Conservation (phyloP, 2,797 vertebrate genomes). For the Acridotheres tristis region DNA sequence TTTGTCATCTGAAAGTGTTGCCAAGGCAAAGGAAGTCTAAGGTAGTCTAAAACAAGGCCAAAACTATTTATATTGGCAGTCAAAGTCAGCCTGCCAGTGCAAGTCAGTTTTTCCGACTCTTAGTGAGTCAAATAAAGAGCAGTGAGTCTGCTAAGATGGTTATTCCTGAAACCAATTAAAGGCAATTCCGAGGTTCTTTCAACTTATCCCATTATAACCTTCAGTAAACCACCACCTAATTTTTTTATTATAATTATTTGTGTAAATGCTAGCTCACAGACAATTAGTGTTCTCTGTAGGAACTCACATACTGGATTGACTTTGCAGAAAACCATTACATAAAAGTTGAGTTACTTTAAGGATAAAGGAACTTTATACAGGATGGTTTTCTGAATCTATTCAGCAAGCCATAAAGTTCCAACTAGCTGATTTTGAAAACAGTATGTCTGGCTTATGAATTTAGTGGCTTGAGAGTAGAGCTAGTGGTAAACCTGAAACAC, state of each 20-base stretch:
- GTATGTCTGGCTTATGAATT: not conserved
- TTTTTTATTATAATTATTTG: slow-evolving; percentile 67
- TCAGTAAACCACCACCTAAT: slow-evolving; percentile 49
- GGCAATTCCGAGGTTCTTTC: slow-evolving; percentile 51
- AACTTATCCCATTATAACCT: slow-evolving; percentile 47
- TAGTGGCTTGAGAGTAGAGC: not conserved
- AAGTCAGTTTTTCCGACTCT: slow-evolving; percentile 1
- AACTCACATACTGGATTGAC: not conserved
- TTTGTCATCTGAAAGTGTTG: not conserved
- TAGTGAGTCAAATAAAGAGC: not conserved
- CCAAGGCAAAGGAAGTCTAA: not conserved
- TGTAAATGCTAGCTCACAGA: slow-evolving; percentile 35
- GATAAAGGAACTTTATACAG: slow-evolving; percentile 15
- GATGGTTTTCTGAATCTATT: slow-evolving; percentile 22
- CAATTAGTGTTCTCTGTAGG: slow-evolving; percentile 20
- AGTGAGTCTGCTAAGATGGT: slow-evolving; percentile 1
- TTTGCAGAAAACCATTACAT: not conserved
- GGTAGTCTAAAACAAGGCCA: not conserved
- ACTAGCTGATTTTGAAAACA: not conserved
- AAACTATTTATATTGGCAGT: not conserved
- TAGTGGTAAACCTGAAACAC: not conserved
- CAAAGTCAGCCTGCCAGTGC: not conserved
- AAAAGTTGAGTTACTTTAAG: not conserved
- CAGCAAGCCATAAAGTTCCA: not conserved
- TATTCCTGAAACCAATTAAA: slow-evolving; percentile 45